These are phyloP conservation scores for Montifringilla adamsi DNA, from an alignment of 2,113 vertebrate genomes.

Conservation along the genomic window DNA sequence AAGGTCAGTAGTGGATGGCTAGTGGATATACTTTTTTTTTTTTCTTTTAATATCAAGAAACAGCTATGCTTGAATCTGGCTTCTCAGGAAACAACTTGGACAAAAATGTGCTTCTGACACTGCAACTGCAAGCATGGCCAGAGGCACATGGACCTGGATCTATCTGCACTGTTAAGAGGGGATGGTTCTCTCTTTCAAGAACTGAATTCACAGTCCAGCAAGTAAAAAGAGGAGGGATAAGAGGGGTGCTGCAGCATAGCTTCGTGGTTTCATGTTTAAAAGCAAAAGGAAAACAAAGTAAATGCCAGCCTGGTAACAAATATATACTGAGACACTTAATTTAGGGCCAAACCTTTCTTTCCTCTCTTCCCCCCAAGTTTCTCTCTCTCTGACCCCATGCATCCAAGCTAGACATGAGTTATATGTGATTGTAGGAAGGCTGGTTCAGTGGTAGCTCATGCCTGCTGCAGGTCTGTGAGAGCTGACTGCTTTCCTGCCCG, in stretches of 20 bases:
- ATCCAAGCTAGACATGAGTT: neutral
- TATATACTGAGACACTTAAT: neutral
- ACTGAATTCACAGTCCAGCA: neutral
- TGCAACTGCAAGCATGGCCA: neutral
- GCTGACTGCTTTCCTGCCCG: rapidly evolving
- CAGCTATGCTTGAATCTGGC: neutral
- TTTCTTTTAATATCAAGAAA: neutral
- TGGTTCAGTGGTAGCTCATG: rapidly evolving
- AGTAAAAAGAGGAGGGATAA: neutral
- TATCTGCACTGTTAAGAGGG: neutral
- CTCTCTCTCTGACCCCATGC: neutral
- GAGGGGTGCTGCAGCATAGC: neutral
- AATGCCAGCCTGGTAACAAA: neutral
- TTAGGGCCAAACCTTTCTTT: neutral
- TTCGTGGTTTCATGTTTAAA: neutral
- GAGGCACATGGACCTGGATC: neutral
- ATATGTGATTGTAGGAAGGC: neutral
- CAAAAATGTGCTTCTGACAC: neutral
- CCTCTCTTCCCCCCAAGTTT: neutral
- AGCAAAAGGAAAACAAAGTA: neutral
- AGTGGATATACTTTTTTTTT: neutral
- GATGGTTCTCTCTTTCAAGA: neutral
- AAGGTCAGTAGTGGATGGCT: neutral
- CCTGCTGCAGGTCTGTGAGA: neutral
- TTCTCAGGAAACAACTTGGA: neutral